phyloP scores from a whole-genome alignment of 2,113 vertebrate genomes.

The Aegotheles bennettii region DNA sequence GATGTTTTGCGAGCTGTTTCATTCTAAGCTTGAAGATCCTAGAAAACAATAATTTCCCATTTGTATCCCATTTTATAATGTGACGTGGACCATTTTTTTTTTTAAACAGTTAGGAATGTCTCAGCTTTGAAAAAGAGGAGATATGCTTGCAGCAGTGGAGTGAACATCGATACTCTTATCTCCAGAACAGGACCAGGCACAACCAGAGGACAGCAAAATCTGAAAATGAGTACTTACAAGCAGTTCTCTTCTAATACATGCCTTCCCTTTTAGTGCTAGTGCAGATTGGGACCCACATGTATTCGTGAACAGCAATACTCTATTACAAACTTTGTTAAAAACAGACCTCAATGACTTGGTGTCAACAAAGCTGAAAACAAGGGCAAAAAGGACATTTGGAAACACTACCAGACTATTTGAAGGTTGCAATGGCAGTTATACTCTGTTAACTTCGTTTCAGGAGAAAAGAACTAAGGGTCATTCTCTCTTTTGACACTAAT shows the following conservation, averaged over 20 bases:
- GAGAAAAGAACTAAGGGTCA: not conserved
- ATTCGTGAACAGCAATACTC: not conserved
- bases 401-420: not conserved
- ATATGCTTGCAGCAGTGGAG: not conserved
- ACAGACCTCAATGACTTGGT: not conserved
- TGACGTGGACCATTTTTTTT: not conserved
- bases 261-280: not conserved
- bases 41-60: not conserved
- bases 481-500: not conserved
- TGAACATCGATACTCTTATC: not conserved
- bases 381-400: not conserved
- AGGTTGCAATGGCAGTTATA: not conserved
- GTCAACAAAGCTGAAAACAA: constrained; percentile 20
- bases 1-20: not conserved
- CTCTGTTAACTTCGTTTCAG: not conserved
- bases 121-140: not conserved
- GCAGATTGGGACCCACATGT: not conserved
- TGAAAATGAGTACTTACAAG: not conserved
- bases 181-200: not conserved
- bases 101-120: not conserved
- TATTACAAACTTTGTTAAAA: not conserved
- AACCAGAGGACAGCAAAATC: not conserved
- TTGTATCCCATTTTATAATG: not conserved
- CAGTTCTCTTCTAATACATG: not conserved
- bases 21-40: not conserved